Conservation (phyloP, 2,113 vertebrate genomes). For the Empidonax traillii region DNA sequence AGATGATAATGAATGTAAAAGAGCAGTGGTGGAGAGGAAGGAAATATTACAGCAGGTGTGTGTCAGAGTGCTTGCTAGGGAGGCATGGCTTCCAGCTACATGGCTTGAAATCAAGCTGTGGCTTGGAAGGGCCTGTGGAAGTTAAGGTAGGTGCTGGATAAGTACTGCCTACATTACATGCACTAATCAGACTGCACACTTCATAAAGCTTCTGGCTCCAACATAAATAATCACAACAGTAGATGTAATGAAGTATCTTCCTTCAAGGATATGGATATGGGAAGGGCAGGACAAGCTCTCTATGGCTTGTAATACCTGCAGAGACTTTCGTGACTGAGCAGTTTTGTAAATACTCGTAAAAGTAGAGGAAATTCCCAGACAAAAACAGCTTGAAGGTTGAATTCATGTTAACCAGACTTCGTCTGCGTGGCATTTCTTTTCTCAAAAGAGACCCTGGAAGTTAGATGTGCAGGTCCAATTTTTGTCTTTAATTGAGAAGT, state of each 20-base stretch:
- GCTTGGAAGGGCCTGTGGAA: background rate
- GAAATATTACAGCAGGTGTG: background rate
- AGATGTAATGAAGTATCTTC: background rate
- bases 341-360: background rate
- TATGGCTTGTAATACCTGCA: background rate
- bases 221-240: background rate
- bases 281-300: background rate
- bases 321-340: background rate
- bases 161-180: background rate
- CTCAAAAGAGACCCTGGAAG: background rate
- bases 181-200: background rate
- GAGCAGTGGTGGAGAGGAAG: background rate
- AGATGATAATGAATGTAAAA: background rate
- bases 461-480: background rate
- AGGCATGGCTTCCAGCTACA: background rate
- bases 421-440: background rate
- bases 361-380: constrained; percentile 31
- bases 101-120: background rate
- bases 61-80: background rate
- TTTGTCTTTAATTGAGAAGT: background rate
- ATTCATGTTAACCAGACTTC: background rate
- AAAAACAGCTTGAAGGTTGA: background rate
- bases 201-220: background rate
- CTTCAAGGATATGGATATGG: background rate
- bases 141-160: constrained; percentile 30